A percentile compares a stretch with the other conserved stretches of the same genome.
These are phyloP conservation scores for Ascidia mentula DNA, from an alignment of 23 tunicate species.

Conservation along the genomic window DNA sequence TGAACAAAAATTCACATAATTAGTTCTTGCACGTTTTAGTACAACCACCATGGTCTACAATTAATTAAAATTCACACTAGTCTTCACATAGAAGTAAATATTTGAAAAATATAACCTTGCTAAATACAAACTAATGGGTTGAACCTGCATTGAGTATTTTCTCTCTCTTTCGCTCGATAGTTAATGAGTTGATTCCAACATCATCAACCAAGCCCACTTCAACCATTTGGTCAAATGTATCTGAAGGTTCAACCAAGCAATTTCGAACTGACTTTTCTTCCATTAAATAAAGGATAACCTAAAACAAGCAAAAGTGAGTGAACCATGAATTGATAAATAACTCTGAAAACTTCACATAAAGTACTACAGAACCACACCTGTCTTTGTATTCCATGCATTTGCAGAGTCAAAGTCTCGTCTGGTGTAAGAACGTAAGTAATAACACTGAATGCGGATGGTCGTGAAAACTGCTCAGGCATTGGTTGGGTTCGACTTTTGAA, in stretches of 20 bases:
- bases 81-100: background rate
- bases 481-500: constrained; percentile 58
- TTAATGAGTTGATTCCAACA: constrained; percentile 4
- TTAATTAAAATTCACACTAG: no score
- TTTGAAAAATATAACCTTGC: background rate
- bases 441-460: constrained; percentile 62
- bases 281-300: constrained; percentile 34
- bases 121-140: background rate
- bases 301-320: no score
- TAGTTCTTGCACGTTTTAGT: no score
- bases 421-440: constrained; percentile 27
- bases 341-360: no score
- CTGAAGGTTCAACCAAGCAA: constrained; percentile 56
- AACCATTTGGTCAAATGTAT: constrained; percentile 39
- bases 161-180: constrained; percentile 76
- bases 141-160: constrained; percentile 65
- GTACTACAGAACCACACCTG: no score
- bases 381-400: constrained; percentile 59
- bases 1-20: no score
- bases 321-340: no score
- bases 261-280: constrained; percentile 23
- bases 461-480: constrained; percentile 46
- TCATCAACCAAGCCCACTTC: constrained; percentile 43
- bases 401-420: constrained; percentile 15
- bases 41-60: no score